These are phyloP conservation scores for Lanius ludovicianus DNA, from an alignment of 2,113 vertebrate genomes.

Conservation along the genomic window DNA sequence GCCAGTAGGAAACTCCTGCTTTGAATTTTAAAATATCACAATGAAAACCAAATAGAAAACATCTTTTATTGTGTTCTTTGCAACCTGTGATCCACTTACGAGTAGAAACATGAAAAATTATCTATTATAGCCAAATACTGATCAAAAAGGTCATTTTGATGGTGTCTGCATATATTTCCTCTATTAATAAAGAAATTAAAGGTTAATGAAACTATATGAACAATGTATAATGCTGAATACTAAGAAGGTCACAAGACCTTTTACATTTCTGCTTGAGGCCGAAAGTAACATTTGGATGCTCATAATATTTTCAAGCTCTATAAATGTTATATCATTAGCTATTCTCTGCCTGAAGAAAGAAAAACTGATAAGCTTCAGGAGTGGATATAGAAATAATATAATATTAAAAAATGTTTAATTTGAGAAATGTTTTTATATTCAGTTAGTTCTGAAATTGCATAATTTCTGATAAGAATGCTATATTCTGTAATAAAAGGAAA, in stretches of 20 bases:
- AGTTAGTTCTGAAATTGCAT: background rate
- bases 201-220: background rate
- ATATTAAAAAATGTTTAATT: background rate
- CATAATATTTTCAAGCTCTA: background rate
- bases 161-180: background rate
- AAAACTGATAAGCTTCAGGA: background rate
- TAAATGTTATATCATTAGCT: background rate
- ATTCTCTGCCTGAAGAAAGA: background rate
- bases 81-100: background rate
- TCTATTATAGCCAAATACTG: background rate
- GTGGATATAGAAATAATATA: background rate
- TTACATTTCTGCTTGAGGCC: background rate
- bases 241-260: background rate
- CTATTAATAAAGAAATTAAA: background rate
- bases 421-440: background rate
- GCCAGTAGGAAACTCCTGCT: background rate
- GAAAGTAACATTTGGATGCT: slow-evolving; percentile 15
- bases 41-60: background rate
- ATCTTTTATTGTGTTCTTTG: background rate
- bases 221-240: background rate
- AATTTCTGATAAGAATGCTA: background rate
- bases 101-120: background rate
- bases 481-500: background rate
- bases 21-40: background rate
- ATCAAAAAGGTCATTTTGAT: background rate